Conservation (phyloP, 1,140 invertebrate species). For the Drosophila dunni region DNA sequence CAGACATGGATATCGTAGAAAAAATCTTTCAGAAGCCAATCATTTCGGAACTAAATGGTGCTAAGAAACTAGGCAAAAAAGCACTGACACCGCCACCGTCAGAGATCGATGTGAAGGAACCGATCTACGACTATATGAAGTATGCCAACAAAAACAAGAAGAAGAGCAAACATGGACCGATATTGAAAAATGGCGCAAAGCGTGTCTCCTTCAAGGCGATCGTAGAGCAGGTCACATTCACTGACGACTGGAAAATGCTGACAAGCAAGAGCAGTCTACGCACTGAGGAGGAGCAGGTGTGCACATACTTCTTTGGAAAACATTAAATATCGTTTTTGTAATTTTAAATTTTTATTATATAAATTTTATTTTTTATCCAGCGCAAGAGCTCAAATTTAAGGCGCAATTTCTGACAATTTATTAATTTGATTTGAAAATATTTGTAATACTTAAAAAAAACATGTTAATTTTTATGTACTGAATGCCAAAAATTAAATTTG, state of each 20-base stretch:
- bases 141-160: conserved; percentile 47
- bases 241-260: conserved; percentile 57
- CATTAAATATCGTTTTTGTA: not conserved
- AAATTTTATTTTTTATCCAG: not conserved
- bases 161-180: conserved; percentile 4
- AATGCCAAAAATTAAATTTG: no score
- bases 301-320: not conserved
- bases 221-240: conserved; percentile 60
- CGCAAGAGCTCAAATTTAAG: conserved; percentile 18
- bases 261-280: conserved; percentile 42
- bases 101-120: not conserved
- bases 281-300: conserved; percentile 69
- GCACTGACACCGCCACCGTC: not conserved
- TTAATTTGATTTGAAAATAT: not conserved
- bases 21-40: not conserved
- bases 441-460: not conserved
- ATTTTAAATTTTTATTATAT: not conserved
- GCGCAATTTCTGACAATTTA: conserved; percentile 32
- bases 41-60: not conserved
- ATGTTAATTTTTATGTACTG: conserved; percentile 28
- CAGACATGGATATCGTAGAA: conserved; percentile 10
- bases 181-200: conserved; percentile 17
- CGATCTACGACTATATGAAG: conserved; percentile 67
- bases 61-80: conserved; percentile 2
- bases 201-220: conserved; percentile 53